Evolutionary conservation across 2,888 invertebrate species (phyloP), one percentile per base, ranked within the genome.

Genomic region (Thalpophila matura): DNA sequence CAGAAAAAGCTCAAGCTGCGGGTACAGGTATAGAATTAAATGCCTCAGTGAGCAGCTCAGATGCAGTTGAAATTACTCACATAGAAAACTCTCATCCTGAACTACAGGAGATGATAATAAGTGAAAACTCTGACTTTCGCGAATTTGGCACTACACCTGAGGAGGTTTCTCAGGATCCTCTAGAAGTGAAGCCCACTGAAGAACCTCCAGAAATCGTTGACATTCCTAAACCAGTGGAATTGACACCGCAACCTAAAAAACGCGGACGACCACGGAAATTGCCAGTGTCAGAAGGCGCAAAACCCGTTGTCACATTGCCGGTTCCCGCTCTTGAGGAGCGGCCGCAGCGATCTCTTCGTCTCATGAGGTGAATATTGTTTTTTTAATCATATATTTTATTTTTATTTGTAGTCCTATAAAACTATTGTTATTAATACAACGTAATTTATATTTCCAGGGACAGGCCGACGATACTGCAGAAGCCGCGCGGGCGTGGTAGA

Each of bases 261-360:
- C 90, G 95, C 4, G 95, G 95, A 6, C 88, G 95, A 40, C 95
- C 95, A 14, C 87, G 95, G 12, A 95, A 95, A 70, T 69, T 92
- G 51, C 94, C 93, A 0, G 72, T 93, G 1, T 88, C 91, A 0
- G 95, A 94, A 64, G 87, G 86, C 12, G 85, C 89, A 5, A 90
- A 90, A 74, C 86, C 90, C 1, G 64, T 86, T 2, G 66, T 88
- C 14, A 74, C 83, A 0, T 73, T 94, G 57, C 93, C 94, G 1
- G 87, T 89, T 16, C 86, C 94, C 3, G 95, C 94, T 1, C 83
- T 94, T 3, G 95, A 95, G 60, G 95, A 95, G 76, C 88, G 95
- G 26, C 95, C 95, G 10, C 92, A 94, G 70, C 86, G 95, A 54
- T 94, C 95, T 10, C 87, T 95, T 24, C 89, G 95, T 26, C 82